These are phyloP conservation scores for Crenichthys baileyi DNA, from an alignment of 2,797 vertebrate species.

Conservation along the genomic window DNA sequence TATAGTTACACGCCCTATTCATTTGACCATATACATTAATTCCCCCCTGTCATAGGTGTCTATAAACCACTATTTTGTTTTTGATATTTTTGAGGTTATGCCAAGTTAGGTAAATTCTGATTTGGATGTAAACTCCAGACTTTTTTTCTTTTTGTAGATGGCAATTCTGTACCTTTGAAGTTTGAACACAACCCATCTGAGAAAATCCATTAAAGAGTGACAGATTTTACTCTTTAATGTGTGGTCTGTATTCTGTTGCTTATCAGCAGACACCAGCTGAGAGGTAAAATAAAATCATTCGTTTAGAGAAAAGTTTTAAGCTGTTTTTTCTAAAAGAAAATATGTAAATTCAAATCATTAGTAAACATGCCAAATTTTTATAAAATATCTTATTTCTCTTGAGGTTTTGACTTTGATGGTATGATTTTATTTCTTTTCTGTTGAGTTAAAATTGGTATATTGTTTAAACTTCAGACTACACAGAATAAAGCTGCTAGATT, in stretches of 20 bases:
- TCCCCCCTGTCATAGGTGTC: not conserved
- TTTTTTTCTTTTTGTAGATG: slow-evolving; percentile 76
- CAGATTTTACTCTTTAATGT: slow-evolving; percentile 84
- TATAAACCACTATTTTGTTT: not conserved
- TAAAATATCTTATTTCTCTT: not conserved
- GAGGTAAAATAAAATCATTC: slow-evolving; percentile 43
- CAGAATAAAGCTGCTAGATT: too few relatives aligned
- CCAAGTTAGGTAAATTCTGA: slow-evolving; percentile 16
- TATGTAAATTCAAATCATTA: not conserved
- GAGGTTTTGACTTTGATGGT: not conserved
- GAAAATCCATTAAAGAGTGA: slow-evolving; percentile 67
- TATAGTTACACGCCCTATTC: not conserved
- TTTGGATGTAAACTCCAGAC: slow-evolving; percentile 2
- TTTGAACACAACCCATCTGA: slow-evolving; percentile 71
- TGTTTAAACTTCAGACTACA: not conserved
- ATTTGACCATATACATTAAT: not conserved
- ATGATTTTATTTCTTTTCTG: not conserved
- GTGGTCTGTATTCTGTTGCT: slow-evolving; percentile 83
- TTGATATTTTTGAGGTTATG: slow-evolving; percentile 3
- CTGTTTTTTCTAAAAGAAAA: not conserved
- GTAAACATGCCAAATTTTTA: not conserved
- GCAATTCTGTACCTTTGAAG: slow-evolving; percentile 84
- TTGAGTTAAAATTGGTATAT: not conserved
- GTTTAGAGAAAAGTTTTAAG: not conserved
- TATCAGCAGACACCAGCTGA: slow-evolving; percentile 84